These are phyloP conservation scores for Prolemur simus DNA, from an alignment of 2,113 vertebrate genomes.

Conservation along the genomic window DNA sequence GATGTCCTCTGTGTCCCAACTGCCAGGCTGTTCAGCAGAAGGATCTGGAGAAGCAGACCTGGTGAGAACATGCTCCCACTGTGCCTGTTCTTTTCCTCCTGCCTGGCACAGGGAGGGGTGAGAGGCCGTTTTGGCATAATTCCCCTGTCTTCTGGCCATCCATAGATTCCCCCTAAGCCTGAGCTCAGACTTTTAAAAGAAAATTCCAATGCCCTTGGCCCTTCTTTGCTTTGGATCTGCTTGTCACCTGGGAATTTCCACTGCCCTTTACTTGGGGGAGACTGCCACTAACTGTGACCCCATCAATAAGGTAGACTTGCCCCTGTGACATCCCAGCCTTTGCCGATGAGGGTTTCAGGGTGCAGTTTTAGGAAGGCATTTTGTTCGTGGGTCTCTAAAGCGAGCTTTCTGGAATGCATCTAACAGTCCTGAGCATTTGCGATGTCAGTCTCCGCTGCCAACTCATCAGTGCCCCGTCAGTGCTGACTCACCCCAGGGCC, in stretches of 20 bases:
- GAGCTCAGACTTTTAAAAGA: not conserved
- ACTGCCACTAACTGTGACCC: not conserved
- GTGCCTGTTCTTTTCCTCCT: not conserved
- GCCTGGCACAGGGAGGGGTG: not conserved
- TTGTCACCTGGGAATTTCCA: not conserved
- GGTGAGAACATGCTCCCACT: not conserved
- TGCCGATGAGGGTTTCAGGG: not conserved
- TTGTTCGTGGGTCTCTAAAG: not conserved
- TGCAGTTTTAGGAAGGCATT: not conserved
- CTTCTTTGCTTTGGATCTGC: not conserved
- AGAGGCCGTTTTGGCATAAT: no score
- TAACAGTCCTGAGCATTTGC: not conserved
- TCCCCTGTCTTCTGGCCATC: not conserved
- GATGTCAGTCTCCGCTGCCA: not conserved
- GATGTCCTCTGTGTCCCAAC: not conserved
- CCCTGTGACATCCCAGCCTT: not conserved
- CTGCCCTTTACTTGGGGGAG: not conserved
- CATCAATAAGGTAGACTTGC: not conserved
- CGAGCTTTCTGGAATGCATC: not conserved
- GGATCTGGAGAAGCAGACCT: not conserved
- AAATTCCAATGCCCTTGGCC: not conserved
- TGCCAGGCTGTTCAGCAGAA: not conserved
- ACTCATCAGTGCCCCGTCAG: not conserved
- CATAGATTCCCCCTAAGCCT: not conserved
- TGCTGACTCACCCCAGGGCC: constrained; percentile 34